Evolutionary conservation across 2,888 invertebrate genomes (phyloP), one percentile per base, ranked within the genome.

Genomic region (Limulus polyphemus): DNA sequence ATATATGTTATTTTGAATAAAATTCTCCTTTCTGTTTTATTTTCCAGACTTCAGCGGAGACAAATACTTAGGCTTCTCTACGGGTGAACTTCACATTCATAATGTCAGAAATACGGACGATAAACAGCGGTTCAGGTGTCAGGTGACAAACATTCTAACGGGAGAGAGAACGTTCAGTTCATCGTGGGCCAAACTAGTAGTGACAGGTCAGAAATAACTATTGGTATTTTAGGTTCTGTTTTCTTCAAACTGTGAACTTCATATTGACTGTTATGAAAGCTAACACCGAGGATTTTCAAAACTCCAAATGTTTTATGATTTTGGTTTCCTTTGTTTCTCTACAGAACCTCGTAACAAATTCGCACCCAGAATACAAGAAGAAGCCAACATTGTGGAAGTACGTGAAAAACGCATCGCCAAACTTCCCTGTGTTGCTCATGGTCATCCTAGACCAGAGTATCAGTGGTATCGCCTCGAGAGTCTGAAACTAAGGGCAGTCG

Each of bases 21-120:
- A 32, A 32, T 32, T 32, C 32, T 32, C 7, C 7, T 32, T 32
- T 32, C 3, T 32, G 0, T n/a, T n/a, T n/a, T n/a, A n/a, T n/a
- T 32, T 65, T 48, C 10, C 48, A 66, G 66, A 62, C 11, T 66
- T 62, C 51, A 60, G 63, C 32, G 61, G 66, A 12, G 59, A 62
- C 2, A 63, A 64, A 48, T 66, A 66, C 47, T 62, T 64, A 55
- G 62, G 63, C 2, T 64, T 66, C 32, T 58, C 52, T 10, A 63
- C 60, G 13, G 69, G 69, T n/a, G 64, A 67, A 13, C 57, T 69
- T 2, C 65, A 68, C 54, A 62, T 69, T 16, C 59, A 63, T 2
- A 62, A 64, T 7, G 61, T 68, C 49, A 63, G 64, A 49, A 46
- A 58, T 17, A 14, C 56, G 10, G 69, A 69, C 57, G 59, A 64